Percentiles rank a stretch among this genome's conserved stretches.
These are phyloP conservation scores for Remorina albescens DNA, from an alignment of 2,797 vertebrate species.

Conservation along the genomic window DNA sequence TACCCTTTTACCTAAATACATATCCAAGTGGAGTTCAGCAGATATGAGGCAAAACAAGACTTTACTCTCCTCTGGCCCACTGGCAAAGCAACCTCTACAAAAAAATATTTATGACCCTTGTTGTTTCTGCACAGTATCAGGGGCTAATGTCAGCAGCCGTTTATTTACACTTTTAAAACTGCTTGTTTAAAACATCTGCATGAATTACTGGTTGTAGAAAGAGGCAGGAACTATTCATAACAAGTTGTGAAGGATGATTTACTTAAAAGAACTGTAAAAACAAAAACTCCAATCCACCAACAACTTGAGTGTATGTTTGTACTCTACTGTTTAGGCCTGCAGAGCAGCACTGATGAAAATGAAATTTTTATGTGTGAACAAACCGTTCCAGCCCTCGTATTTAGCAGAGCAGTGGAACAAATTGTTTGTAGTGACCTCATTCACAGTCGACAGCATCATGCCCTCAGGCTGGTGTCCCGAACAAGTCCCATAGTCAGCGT, in stretches of 20 bases:
- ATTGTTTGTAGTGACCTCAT: constrained; percentile 64
- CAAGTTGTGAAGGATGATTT: neutral
- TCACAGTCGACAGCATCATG: constrained; percentile 42
- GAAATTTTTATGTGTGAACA: constrained; percentile 3
- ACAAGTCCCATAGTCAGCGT: constrained; percentile 38
- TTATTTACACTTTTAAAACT: constrained; percentile 2
- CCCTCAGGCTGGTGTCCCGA: constrained; percentile 43
- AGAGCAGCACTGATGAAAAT: neutral
- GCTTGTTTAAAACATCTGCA: neutral
- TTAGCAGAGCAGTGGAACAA: constrained; percentile 44
- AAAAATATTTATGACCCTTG: neutral
- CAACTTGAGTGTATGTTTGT: too few species aligned
- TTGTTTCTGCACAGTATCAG: constrained; percentile 2
- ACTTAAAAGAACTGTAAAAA: neutral
- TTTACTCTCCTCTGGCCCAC: constrained; percentile 43
- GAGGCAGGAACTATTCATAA: neutral
- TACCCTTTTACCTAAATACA: constrained; percentile 78
- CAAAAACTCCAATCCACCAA: too few species aligned
- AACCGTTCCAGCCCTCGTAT: constrained; percentile 19
- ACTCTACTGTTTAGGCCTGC: neutral
- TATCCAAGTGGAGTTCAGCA: constrained; percentile 46
- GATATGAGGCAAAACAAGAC: constrained; percentile 56
- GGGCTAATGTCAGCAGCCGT: neutral
- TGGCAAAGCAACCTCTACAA: constrained; percentile 24
- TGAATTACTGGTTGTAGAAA: neutral